A percentile compares a stretch with the other conserved stretches of the same genome.
Conservation (phyloP, 2,797 vertebrate genomes). For the Rhabdomys pumilio region DNA sequence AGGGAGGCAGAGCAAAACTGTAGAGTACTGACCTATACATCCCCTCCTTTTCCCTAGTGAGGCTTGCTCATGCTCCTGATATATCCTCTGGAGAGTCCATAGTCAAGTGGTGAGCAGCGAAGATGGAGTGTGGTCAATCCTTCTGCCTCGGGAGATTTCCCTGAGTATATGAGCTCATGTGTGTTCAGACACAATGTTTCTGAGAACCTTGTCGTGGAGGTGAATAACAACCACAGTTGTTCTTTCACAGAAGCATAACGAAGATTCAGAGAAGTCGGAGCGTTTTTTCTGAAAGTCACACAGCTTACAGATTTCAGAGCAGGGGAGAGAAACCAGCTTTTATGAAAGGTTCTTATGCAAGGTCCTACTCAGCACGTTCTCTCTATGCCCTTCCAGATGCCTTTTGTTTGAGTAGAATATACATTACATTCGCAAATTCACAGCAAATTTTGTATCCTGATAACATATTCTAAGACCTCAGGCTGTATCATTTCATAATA, state of each 20-base stretch:
- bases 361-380: neutral
- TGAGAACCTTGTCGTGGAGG: neutral
- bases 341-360: neutral
- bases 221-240: too few relatives aligned
- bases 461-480: neutral
- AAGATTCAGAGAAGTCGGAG: neutral
- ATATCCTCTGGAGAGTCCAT: neutral
- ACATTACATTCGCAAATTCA: neutral
- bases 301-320: neutral
- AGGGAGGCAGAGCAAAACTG: fast-evolving
- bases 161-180: neutral
- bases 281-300: neutral
- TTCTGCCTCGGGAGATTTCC: neutral
- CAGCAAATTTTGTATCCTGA: neutral
- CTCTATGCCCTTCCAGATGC: neutral
- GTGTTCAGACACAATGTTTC: neutral
- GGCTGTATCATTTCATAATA: neutral
- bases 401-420: neutral
- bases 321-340: neutral
- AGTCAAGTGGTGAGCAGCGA: neutral
- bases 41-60: neutral
- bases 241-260: neutral
- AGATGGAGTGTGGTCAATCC: neutral
- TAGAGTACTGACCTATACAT: fast-evolving
- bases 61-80: neutral